phyloP scores from a whole-genome alignment of 2,888 invertebrate genomes.

The Cyclophora punctaria region DNA sequence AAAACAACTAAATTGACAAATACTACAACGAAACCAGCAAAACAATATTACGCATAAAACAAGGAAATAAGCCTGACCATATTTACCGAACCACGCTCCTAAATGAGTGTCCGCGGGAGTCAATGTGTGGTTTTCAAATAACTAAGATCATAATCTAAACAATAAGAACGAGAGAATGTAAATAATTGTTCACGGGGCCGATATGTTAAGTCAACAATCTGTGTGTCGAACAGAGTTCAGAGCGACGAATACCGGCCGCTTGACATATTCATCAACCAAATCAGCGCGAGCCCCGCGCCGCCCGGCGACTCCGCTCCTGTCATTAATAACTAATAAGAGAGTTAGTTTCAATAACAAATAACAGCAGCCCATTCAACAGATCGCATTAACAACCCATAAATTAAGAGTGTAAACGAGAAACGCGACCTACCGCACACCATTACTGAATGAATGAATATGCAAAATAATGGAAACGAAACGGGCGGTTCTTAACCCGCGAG shows the following conservation, averaged over 20 bases:
- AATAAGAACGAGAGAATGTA: not conserved
- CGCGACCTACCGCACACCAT: slow-evolving; percentile 44
- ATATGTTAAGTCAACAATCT: slow-evolving; percentile 4
- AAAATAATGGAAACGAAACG: slow-evolving; percentile 37
- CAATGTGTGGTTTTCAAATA: too few relatives aligned
- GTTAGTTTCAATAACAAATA: slow-evolving; percentile 19
- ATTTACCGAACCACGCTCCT: slow-evolving; percentile 8
- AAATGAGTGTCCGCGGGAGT: slow-evolving; percentile 1
- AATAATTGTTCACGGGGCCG: not conserved
- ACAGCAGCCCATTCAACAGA: slow-evolving; percentile 10
- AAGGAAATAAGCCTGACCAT: slow-evolving; percentile 3
- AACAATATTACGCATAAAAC: not conserved
- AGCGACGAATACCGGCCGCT: slow-evolving; percentile 22
- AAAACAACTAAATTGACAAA: slow-evolving; percentile 26
- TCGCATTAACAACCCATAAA: slow-evolving; percentile 29
- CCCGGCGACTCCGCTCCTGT: slow-evolving; percentile 11
- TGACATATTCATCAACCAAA: slow-evolving; percentile 31
- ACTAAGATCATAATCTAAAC: not conserved
- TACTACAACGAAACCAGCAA: slow-evolving; percentile 3
- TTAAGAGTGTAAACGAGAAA: slow-evolving; percentile 33
- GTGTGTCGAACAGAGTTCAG: slow-evolving; percentile 7
- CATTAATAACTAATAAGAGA: slow-evolving; percentile 19
- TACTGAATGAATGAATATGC: slow-evolving; percentile 46
- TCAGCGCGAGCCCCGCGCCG: slow-evolving; percentile 12
- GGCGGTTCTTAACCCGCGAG: slow-evolving; percentile 21